These are phyloP conservation scores for Argentina silus DNA, from an alignment of 2,797 vertebrate species.

Conservation along the genomic window DNA sequence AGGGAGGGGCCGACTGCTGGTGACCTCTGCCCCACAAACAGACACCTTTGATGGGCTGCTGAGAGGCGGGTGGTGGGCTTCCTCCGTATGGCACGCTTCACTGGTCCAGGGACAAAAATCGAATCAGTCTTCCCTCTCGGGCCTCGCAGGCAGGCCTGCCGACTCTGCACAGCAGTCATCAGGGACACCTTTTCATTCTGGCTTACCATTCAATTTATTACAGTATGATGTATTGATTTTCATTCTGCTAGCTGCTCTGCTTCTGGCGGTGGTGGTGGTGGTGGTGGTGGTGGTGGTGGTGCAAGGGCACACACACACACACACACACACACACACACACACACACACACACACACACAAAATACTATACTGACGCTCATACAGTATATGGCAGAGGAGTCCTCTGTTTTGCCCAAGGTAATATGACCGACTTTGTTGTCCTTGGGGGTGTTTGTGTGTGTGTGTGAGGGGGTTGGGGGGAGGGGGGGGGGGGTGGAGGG, in stretches of 20 bases:
- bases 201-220: slow-evolving; percentile 43
- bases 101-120: slow-evolving; percentile 28
- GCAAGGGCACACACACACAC: background rate
- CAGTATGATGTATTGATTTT: slow-evolving; percentile 34
- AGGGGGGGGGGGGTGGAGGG: background rate
- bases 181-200: slow-evolving; percentile 20
- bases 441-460: background rate
- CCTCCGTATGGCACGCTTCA: slow-evolving; percentile 9
- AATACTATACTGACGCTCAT: too few species aligned
- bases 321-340: background rate
- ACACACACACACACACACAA: background rate
- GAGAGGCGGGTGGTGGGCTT: slow-evolving; percentile 26
- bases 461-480: background rate
- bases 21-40: slow-evolving; percentile 12
- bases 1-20: background rate
- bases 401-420: slow-evolving; percentile 1
- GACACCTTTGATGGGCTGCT: slow-evolving; percentile 27
- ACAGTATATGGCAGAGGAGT: background rate
- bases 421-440: background rate
- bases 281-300: too few species aligned
- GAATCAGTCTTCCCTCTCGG: slow-evolving; percentile 16
- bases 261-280: too few species aligned
- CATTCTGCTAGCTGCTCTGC: background rate
- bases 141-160: background rate
- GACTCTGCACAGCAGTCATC: slow-evolving; percentile 6